Conservation (phyloP, 2,113 vertebrate genomes). For the Todiramphus saurophagus region DNA sequence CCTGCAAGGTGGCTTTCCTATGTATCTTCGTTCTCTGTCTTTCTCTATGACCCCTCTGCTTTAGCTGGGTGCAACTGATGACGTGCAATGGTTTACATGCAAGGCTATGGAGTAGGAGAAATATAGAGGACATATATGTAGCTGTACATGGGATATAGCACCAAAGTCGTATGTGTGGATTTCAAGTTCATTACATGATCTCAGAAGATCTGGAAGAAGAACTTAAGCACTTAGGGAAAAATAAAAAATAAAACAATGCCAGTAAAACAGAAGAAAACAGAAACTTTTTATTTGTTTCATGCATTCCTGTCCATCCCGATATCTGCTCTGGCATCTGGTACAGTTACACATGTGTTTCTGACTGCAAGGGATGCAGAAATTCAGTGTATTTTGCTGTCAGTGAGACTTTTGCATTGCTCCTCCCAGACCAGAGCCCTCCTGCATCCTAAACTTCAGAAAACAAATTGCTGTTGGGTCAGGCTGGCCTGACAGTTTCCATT, state of each 20-base stretch:
- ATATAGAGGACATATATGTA: not conserved
- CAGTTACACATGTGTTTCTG: not conserved
- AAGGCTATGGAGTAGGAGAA: not conserved
- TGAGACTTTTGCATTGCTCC: not conserved
- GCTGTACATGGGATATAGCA: not conserved
- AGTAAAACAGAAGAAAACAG: not conserved
- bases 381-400: not conserved
- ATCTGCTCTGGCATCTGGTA: not conserved
- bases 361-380: not conserved
- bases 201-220: not conserved
- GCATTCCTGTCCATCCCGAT: not conserved
- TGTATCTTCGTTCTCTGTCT: not conserved
- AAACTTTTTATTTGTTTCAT: not conserved
- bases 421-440: not conserved
- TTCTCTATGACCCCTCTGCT: not conserved
- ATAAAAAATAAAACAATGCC: not conserved
- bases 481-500: slow-evolving; percentile 49
- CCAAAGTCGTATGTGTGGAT: not conserved
- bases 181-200: not conserved
- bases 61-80: not conserved
- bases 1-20: not conserved
- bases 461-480: slow-evolving; percentile 12
- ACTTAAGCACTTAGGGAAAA: not conserved
- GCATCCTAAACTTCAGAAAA: not conserved
- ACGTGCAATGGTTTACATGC: not conserved